Evolutionary conservation across 2,113 vertebrate species (phyloP).

Genomic region (Rallus limicola): DNA sequence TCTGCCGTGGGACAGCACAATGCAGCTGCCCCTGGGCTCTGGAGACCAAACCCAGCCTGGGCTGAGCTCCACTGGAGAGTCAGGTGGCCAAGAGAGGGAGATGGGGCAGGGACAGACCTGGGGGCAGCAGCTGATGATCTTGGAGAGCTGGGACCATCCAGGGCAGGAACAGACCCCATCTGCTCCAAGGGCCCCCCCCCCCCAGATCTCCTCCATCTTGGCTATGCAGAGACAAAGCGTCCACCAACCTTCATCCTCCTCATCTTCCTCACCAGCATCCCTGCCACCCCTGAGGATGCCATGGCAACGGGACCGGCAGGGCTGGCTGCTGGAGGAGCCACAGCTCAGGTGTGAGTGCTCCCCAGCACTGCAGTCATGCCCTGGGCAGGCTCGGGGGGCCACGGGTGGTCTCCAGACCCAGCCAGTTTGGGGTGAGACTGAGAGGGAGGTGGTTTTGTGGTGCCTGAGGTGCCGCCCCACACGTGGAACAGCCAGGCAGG

Average conservation of each 20-base stretch:
- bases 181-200: background rate
- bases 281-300: slow-evolving; percentile 5
- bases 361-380: background rate
- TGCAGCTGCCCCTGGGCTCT: no score
- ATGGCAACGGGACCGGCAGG: background rate
- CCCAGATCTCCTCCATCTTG: rapidly evolving
- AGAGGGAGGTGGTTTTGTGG: background rate
- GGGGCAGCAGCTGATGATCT: background rate
- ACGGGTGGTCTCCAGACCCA: background rate
- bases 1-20: background rate
- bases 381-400: background rate
- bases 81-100: background rate
- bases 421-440: background rate
- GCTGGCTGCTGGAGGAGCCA: background rate
- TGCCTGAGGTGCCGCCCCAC: rapidly evolving
- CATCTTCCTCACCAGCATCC: background rate
- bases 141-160: rapidly evolving
- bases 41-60: no score
- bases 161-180: background rate
- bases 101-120: background rate
- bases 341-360: background rate
- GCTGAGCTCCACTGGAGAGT: background rate
- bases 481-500: background rate
- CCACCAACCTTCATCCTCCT: background rate
- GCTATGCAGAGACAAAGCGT: background rate